Percentiles rank a stretch among this genome's conserved stretches.
phyloP scores from a whole-genome alignment of 2,888 invertebrate genomes.

The Malachius bipustulatus region DNA sequence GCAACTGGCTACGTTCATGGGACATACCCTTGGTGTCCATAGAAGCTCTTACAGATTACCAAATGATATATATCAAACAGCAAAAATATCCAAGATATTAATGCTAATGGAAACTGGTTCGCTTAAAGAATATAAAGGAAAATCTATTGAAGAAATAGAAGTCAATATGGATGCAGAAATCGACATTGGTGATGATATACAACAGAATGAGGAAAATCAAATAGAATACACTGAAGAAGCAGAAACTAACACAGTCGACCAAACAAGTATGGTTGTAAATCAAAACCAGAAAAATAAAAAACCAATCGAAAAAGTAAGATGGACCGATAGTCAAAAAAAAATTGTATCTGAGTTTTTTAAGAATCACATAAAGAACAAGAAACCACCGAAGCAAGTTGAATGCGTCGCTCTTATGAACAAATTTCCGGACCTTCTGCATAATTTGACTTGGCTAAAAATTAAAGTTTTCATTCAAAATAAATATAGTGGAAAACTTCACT shows the following conservation, averaged over 20 bases:
- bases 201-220: not conserved
- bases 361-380: not conserved
- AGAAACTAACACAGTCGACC: not conserved
- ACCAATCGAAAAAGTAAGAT: not conserved
- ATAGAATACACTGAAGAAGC: not conserved
- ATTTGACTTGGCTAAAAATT: not conserved
- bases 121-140: slow-evolving; percentile 16
- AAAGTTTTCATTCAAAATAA: slow-evolving; percentile 1
- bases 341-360: not conserved
- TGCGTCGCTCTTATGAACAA: not conserved
- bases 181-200: too few species aligned
- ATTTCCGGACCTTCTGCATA: not conserved
- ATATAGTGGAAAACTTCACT: too few species aligned
- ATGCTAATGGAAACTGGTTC: slow-evolving; percentile 16
- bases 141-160: slow-evolving; percentile 16
- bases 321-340: not conserved
- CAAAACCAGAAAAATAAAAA: not conserved
- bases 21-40: slow-evolving; percentile 18
- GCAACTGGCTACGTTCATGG: slow-evolving; percentile 23
- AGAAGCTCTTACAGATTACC: slow-evolving; percentile 18
- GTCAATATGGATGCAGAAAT: slow-evolving; percentile 8
- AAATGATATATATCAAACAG: slow-evolving; percentile 19
- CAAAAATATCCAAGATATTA: slow-evolving; percentile 18
- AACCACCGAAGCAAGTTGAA: not conserved
- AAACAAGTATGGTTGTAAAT: not conserved